Percentiles rank a stretch among this genome's conserved stretches.
These are phyloP conservation scores for Rhopalosiphum maidis DNA, from an alignment of 1,140 invertebrate species.

Conservation along the genomic window DNA sequence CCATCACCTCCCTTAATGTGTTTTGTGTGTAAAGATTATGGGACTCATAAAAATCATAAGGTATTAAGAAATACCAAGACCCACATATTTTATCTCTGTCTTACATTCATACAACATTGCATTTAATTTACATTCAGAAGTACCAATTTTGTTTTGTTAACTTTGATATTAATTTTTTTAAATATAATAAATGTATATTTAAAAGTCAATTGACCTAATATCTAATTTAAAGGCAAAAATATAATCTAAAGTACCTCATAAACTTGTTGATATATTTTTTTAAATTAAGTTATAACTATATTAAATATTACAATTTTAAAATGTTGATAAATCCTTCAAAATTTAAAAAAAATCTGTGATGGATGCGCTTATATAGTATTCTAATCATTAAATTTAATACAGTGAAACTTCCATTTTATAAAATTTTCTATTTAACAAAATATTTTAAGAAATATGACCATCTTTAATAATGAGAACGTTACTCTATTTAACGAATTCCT, in stretches of 20 bases:
- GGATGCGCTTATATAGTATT: too few relatives aligned
- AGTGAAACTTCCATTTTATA: too few relatives aligned
- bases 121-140: not conserved
- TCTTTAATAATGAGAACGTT: too few relatives aligned
- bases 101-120: not conserved
- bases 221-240: not conserved
- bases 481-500: too few relatives aligned
- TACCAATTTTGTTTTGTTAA: not conserved
- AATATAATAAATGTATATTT: not conserved
- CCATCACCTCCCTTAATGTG: constrained; percentile 65
- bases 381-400: too few relatives aligned
- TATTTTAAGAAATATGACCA: too few relatives aligned
- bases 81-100: not conserved
- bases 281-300: not conserved
- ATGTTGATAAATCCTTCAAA: not conserved
- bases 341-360: not conserved
- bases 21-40: constrained; percentile 71
- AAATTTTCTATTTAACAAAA: too few relatives aligned
- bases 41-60: constrained; percentile 68
- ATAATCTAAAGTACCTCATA: not conserved
- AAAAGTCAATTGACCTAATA: not conserved
- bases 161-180: not conserved
- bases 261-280: not conserved
- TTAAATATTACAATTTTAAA: not conserved
- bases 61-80: constrained; percentile 62